Evolutionary conservation across 2,797 vertebrate species (phyloP).

Genomic region (Erethizon dorsatum): DNA sequence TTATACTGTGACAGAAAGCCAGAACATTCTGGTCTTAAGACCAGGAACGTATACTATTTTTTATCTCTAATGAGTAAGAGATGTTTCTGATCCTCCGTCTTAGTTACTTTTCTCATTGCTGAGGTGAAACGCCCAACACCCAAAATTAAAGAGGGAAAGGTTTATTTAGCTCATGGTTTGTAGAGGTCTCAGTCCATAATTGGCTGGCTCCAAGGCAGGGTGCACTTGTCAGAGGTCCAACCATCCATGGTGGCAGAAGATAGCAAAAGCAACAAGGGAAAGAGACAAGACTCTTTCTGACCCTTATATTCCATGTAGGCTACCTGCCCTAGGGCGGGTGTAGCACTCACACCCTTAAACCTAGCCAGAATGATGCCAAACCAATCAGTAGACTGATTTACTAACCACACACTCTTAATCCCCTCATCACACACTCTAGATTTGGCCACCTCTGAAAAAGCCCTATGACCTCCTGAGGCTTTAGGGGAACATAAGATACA

Average conservation of each 20-base stretch:
- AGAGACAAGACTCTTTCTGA: background rate
- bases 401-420: background rate
- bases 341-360: background rate
- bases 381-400: background rate
- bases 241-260: background rate
- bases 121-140: background rate
- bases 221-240: background rate
- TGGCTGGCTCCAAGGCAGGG: background rate
- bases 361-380: background rate
- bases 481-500: background rate
- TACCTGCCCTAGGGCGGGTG: too few species aligned
- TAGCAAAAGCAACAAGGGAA: background rate
- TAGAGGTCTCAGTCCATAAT: background rate
- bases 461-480: background rate
- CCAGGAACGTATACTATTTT: background rate
- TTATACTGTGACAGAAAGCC: background rate
- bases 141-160: background rate
- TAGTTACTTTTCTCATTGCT: background rate
- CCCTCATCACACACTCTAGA: background rate
- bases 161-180: background rate
- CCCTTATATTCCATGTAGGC: background rate
- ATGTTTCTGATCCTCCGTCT: background rate
- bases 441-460: background rate
- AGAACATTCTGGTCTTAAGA: background rate
- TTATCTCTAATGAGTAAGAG: background rate